Evolutionary conservation across 2,113 vertebrate species (phyloP), one percentile per base, ranked within the genome.

Genomic region (Halichoerus grypus): DNA sequence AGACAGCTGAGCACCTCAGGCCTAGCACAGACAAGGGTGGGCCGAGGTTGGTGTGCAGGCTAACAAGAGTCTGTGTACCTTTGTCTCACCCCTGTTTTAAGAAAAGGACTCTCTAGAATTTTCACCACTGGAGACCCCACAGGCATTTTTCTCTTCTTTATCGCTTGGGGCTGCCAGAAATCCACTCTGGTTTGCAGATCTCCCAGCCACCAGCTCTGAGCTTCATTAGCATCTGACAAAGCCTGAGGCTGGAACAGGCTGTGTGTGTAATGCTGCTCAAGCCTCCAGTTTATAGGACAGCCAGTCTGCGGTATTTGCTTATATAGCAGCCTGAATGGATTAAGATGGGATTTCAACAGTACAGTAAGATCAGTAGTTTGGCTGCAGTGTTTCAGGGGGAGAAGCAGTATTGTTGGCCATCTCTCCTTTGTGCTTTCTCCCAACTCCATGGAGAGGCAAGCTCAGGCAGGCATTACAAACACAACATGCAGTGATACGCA

Each of bases 261-360:
- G 2, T 19, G 11, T 28, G 2, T 21, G 51, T 24, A 3, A 12
- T 11, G 31, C 24, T 63, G 28, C 33, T 57, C 15, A 36, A 33
- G 22, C 4, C 59, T 79, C 69, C 0, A 1, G 7, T 5, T 39
- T 39, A 12, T 19, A 55, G 28, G n/a, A 72, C 5, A 18, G n/a
- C 7, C 24, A 1, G 3, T 28, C 3, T 28, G 2, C 5, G 4
- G 9, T 2, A 18, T 39, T 21, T 0, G 15, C 9, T 7, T 7
- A 28, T 5, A 12, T 5, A 12, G 8, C 22, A 39, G 49, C 67
- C 15, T 12, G 14, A 28, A 55, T 36, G 33, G 65, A 19, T 49
- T 28, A 26, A 28, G 33, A 28, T 21, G 3, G 21, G 65, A 18
- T 71, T 36, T 12, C 51, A 36, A 18, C 3, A 24, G 33, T 18